Percentiles rank a stretch among this genome's conserved stretches.
Evolutionary conservation across 37 sponge, comb jelly and placozoan species (phyloP).

Genomic region (Mnemiopsis leidyi): DNA sequence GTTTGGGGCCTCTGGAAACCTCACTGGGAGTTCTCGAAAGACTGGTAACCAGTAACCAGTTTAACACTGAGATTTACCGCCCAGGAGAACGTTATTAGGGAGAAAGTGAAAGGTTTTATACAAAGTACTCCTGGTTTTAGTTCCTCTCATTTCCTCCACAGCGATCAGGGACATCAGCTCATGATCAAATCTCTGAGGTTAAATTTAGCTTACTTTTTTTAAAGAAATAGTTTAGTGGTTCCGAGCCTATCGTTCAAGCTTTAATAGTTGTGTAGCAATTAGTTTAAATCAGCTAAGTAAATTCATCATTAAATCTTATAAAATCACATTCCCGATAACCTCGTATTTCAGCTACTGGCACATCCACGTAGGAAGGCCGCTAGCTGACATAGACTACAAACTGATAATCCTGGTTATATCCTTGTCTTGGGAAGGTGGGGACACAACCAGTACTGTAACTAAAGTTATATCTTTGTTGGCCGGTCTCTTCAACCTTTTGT

Average conservation of each 20-base stretch:
- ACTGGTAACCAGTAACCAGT: background rate
- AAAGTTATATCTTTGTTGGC: constrained; percentile 4
- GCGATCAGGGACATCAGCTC: background rate
- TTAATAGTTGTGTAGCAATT: too few relatives aligned
- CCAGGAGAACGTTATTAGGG: constrained; percentile 28
- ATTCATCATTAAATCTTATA: too few relatives aligned
- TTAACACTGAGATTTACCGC: background rate
- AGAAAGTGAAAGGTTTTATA: constrained; percentile 7
- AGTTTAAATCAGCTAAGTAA: too few relatives aligned
- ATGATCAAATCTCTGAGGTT: constrained; percentile 50
- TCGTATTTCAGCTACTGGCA: constrained; percentile 64
- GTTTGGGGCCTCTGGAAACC: too few relatives aligned
- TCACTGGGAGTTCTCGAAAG: too few relatives aligned
- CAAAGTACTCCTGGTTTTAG: constrained; percentile 7
- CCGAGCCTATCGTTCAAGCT: too few relatives aligned
- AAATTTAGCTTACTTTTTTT: background rate
- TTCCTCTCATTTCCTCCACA: constrained; percentile 8
- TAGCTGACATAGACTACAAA: constrained; percentile 58
- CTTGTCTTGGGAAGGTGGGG: background rate
- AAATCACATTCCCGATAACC: background rate
- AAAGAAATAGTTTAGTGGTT: too few relatives aligned
- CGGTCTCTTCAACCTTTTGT: constrained; percentile 25
- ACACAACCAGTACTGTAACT: background rate
- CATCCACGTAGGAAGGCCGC: constrained; percentile 47
- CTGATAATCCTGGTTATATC: background rate